phyloP scores from a whole-genome alignment of 2,888 invertebrate genomes.

The Unio pictorum region DNA sequence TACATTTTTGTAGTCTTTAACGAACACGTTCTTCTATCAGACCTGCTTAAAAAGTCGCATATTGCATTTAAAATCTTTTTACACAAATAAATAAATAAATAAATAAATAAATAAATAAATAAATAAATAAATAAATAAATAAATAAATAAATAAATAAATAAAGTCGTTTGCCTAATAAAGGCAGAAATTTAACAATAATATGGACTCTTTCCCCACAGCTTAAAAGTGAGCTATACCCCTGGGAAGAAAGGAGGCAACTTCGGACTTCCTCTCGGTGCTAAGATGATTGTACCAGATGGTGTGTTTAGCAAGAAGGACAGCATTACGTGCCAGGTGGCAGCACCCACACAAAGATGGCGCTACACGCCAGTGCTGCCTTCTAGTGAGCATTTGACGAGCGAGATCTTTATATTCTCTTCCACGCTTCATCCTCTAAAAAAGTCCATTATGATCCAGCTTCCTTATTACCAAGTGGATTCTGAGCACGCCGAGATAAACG shows the following conservation, averaged over 20 bases:
- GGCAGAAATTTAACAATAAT: not conserved
- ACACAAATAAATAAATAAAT: too few species aligned
- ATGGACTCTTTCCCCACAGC: constrained; percentile 29
- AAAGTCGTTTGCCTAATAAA: not conserved
- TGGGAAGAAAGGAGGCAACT: constrained; percentile 65
- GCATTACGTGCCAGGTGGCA: constrained; percentile 57
- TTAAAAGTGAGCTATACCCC: constrained; percentile 53
- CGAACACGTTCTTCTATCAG: too few species aligned
- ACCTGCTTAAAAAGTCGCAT: too few species aligned
- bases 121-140: too few species aligned
- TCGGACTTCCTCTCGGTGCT: constrained; percentile 63
- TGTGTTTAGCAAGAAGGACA: constrained; percentile 59
- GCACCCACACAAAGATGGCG: constrained; percentile 58
- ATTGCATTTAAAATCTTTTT: too few species aligned
- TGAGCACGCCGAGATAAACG: constrained; percentile 56
- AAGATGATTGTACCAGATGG: constrained; percentile 59
- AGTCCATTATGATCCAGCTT: constrained; percentile 49
- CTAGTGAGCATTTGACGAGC: constrained; percentile 52
- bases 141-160: too few species aligned
- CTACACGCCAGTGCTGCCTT: constrained; percentile 40
- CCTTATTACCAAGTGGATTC: constrained; percentile 54
- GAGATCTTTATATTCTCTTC: constrained; percentile 57
- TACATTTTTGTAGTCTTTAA: too few species aligned
- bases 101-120: too few species aligned
- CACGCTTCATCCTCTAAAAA: constrained; percentile 44